These are phyloP conservation scores for Hydrolagus affinis DNA, from an alignment of 2,113 vertebrate species.

Conservation along the genomic window DNA sequence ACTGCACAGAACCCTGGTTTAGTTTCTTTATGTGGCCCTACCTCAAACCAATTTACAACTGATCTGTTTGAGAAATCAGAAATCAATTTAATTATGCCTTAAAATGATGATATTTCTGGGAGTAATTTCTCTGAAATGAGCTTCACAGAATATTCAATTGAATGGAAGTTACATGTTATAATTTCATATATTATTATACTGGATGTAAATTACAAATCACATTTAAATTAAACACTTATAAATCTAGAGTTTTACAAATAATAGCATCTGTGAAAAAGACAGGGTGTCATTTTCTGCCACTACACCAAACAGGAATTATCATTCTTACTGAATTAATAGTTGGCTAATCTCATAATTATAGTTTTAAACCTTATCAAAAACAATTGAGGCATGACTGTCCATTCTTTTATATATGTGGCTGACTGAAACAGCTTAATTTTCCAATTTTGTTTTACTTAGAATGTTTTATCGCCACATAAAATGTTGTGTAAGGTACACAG, in stretches of 20 bases:
- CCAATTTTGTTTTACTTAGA: neutral
- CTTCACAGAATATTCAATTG: neutral
- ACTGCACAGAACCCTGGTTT: neutral
- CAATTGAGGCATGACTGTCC: constrained; percentile 11
- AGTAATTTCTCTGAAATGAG: neutral
- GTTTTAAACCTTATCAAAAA: neutral
- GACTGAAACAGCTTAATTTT: constrained; percentile 11
- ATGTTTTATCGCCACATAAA: neutral
- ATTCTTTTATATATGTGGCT: neutral
- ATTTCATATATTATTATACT: neutral
- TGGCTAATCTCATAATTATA: constrained; percentile 9
- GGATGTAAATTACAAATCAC: constrained; percentile 16
- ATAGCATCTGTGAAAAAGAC: neutral
- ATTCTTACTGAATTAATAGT: constrained; percentile 20
- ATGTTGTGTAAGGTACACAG: neutral
- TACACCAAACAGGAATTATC: constrained; percentile 5
- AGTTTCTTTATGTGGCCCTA: neutral
- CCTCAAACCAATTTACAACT: neutral
- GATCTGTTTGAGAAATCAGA: neutral
- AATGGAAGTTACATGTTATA: constrained; percentile 3
- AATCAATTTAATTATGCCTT: neutral
- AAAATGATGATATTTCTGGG: neutral
- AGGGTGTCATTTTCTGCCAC: neutral
- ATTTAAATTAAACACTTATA: constrained; percentile 21
- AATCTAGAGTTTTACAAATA: constrained; percentile 11